A percentile compares a stretch with the other conserved stretches of the same genome.
These are phyloP conservation scores for Hypselothyrea guttata DNA, from an alignment of 2,888 invertebrate species.

Conservation along the genomic window DNA sequence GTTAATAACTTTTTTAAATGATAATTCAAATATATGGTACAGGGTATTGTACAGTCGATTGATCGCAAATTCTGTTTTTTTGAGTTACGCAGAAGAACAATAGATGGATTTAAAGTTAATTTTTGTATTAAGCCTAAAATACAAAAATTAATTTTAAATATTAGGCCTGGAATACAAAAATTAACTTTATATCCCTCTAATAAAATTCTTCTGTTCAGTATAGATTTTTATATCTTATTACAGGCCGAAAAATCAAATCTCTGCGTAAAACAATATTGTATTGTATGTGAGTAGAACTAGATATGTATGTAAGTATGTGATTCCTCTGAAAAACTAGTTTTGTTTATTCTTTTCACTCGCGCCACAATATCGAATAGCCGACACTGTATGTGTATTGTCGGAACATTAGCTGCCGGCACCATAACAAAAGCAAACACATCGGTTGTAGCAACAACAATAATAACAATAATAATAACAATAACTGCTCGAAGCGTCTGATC, in stretches of 20 bases:
- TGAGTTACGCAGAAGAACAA: no score
- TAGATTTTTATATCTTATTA: background rate
- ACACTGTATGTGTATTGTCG: slow-evolving; percentile 4
- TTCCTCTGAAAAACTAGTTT: slow-evolving; percentile 58
- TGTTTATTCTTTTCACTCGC: slow-evolving; percentile 13
- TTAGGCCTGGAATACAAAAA: no score
- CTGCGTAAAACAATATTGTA: slow-evolving; percentile 7
- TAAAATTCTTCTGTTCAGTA: no score
- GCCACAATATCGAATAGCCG: slow-evolving; percentile 40
- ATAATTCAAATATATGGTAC: no score
- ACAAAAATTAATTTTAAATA: no score
- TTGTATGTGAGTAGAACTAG: slow-evolving; percentile 18
- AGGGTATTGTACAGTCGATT: no score
- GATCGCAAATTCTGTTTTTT: no score
- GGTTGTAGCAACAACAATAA: slow-evolving; percentile 19
- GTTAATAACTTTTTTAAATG: no score
- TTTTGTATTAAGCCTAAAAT: no score
- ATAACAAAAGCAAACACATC: slow-evolving; percentile 26
- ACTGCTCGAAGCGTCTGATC: slow-evolving; percentile 28
- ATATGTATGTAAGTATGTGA: slow-evolving; percentile 1
- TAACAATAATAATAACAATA: slow-evolving; percentile 37
- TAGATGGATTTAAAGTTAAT: no score
- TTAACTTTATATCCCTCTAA: no score
- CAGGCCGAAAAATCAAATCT: slow-evolving; percentile 8
- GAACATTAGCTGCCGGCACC: slow-evolving; percentile 42